phyloP scores from a whole-genome alignment of 2,888 invertebrate species.

The Agrenia bidenticulata region DNA sequence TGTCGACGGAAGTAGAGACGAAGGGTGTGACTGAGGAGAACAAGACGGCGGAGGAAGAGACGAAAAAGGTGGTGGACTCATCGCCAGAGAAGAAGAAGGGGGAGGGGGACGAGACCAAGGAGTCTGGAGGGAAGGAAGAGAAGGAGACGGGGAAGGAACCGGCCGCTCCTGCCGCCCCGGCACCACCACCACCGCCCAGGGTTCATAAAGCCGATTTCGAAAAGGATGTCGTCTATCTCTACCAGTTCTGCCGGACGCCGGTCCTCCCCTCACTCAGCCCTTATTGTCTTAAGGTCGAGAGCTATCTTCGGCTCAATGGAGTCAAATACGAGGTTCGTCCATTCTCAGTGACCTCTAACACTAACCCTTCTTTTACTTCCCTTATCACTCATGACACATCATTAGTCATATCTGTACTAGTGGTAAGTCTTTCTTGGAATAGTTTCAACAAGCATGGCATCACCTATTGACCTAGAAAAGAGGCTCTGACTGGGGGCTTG shows the following conservation, averaged over 20 bases:
- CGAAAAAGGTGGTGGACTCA: conserved; percentile 42
- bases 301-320: conserved; percentile 87
- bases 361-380: too few relatives aligned
- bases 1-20: conserved; percentile 46
- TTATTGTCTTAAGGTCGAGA: conserved; percentile 93
- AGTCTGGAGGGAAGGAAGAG: conserved; percentile 35
- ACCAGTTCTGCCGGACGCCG: conserved; percentile 89
- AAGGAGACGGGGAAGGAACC: conserved; percentile 54
- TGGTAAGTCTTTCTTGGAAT: too few relatives aligned
- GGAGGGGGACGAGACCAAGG: conserved; percentile 31
- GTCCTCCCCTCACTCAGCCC: conserved; percentile 86
- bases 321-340: conserved; percentile 85
- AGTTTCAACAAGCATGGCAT: too few relatives aligned
- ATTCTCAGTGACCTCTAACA: too few relatives aligned
- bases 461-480: too few relatives aligned
- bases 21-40: conserved; percentile 40
- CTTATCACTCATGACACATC: too few relatives aligned
- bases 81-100: conserved; percentile 39
- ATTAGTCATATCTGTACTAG: too few relatives aligned
- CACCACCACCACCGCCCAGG: conserved; percentile 70
- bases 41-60: conserved; percentile 38
- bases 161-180: conserved; percentile 64
- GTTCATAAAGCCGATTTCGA: conserved; percentile 87
- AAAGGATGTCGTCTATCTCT: conserved; percentile 89
- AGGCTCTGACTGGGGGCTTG: too few relatives aligned